phyloP scores from a whole-genome alignment of 1,140 invertebrate species.

The Belonocnema kinseyi region DNA sequence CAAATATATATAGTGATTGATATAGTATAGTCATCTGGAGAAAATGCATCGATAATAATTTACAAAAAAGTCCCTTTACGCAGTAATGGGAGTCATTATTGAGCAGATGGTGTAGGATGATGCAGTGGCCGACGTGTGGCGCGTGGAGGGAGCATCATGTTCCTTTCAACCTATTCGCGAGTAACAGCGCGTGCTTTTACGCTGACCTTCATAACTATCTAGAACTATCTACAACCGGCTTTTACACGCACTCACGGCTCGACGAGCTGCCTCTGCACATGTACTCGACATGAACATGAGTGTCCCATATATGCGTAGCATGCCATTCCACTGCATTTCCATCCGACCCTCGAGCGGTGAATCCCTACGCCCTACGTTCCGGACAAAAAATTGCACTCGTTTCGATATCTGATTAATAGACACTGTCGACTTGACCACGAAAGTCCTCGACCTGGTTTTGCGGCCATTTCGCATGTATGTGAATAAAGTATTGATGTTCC shows the following conservation, averaged over 20 bases:
- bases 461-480: constrained; percentile 70
- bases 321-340: neutral
- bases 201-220: constrained; percentile 31
- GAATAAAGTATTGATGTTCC: constrained; percentile 70
- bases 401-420: constrained; percentile 71
- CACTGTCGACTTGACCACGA: constrained; percentile 66
- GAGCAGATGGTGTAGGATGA: constrained; percentile 74
- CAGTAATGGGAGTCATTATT: constrained; percentile 74
- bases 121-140: constrained; percentile 70
- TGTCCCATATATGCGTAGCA: neutral
- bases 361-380: neutral
- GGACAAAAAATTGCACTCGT: constrained; percentile 49
- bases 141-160: constrained; percentile 66
- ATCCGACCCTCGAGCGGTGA: neutral
- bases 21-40: constrained; percentile 35
- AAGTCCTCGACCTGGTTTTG: constrained; percentile 66
- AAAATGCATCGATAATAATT: constrained; percentile 72
- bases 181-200: constrained; percentile 47
- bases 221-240: constrained; percentile 15
- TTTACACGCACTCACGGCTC: neutral
- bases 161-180: constrained; percentile 60
- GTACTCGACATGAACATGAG: neutral
- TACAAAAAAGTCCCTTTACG: constrained; percentile 69
- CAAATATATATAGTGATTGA: neutral
- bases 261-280: neutral